Percentiles rank a stretch among this genome's conserved stretches.
Conservation (phyloP, 2,113 vertebrate genomes). For the Aythya baeri region DNA sequence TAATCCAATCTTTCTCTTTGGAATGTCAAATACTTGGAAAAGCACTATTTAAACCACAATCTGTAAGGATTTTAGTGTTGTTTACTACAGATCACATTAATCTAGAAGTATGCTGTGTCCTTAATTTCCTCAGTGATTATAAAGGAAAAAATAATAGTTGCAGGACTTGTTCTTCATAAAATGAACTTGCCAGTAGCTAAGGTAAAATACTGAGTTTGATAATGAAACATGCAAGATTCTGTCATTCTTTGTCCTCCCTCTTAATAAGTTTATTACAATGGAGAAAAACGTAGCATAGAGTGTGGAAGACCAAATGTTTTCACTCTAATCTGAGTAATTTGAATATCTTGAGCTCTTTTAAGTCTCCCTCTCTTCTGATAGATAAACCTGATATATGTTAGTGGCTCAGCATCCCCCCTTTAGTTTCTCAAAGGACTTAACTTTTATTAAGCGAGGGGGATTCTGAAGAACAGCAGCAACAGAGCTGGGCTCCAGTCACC, state of each 20-base stretch:
- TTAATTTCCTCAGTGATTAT: background rate
- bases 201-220: background rate
- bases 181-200: background rate
- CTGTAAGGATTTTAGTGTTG: background rate
- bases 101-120: background rate
- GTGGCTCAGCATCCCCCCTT: background rate
- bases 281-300: background rate
- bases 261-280: background rate
- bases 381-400: background rate
- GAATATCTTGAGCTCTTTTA: background rate
- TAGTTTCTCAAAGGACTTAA: background rate
- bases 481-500: background rate
- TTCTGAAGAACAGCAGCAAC: background rate
- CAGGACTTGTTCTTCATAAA: background rate
- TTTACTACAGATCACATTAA: background rate
- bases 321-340: background rate
- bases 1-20: background rate
- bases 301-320: background rate
- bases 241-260: background rate
- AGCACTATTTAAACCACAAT: fast-evolving
- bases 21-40: background rate
- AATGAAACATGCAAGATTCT: background rate
- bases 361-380: background rate
- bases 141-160: background rate
- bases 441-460: background rate